Evolutionary conservation across 2,113 vertebrate species (phyloP), one percentile per base, ranked within the genome.

Genomic region (Dicaeum eximium): DNA sequence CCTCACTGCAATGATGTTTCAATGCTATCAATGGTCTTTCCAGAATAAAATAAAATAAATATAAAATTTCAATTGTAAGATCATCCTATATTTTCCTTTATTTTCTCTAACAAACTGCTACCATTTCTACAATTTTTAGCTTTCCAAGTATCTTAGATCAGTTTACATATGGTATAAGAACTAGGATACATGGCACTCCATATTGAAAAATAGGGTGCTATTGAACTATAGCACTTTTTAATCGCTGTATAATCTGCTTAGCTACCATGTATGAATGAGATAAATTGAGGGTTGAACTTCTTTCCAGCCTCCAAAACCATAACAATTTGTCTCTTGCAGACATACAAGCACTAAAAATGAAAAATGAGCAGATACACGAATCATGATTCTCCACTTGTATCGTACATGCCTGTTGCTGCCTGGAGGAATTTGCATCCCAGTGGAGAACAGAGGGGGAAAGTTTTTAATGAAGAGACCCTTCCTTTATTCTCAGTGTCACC

Each of bases 161-260:
- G 28, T 95, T 60, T 58, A 10, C 89, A 70, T 88, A 70, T 81
- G 48, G 42, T 78, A 77, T 42, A 94, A 84, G 72, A 89, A 38
- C 69, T 77, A 71, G 64, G 53, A 86, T 94, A 89, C 86, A 65
- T 53, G 56, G 38, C 75, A 62, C 37, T 92, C 62, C 56, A 65
- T 93, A 77, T 15, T 95, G 94, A 88, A 97, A 88, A 95, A 96
- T 67, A 95, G 58, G 80, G 38, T 94, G 67, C 35, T 96, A 58
- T 94, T 96, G 92, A 96, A 96, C 93, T 95, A 95, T 75, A 91
- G 54, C 30, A 80, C 75, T 90, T 96, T 97, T 95, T 85, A 97
- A 92, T 94, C 83, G 54, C 73, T 81, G 30, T 79, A 54, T 84
- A 93, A 91, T 93, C 90, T 93, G 53, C 85, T 95, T 91, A 89